Evolutionary conservation across 2,113 vertebrate genomes (phyloP), one percentile per base, ranked within the genome.

Genomic region (Etheostoma cragini): DNA sequence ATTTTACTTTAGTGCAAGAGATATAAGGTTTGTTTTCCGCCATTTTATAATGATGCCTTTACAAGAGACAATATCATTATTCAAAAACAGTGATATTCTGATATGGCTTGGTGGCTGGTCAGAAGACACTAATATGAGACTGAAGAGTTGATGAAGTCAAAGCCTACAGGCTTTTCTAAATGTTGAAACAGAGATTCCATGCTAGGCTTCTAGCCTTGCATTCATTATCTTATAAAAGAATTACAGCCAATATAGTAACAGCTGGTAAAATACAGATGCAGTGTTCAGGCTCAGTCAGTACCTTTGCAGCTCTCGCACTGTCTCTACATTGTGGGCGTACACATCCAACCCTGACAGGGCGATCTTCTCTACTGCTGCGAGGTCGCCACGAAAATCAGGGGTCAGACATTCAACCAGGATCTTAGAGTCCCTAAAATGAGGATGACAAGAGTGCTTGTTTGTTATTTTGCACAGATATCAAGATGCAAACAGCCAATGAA

Each of bases 381-480:
- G 95, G 83, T 99, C 96, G 0, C 98, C 98, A 42, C 97, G 94
- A 52, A 99, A 99, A 91, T 99, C 98, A 33, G 98, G 97, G 0
- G 98, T 99, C n/a, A 99, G 92, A 85, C 98, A 99, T 83, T 99
- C 98, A 19, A 99, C 96, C 60, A 99, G 88, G 82, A 99, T 97
- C 62, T 92, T 92, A 10, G 96, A 45, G 63, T 96, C 97, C 92
- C 98, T 99, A 47, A 69, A 0, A 62, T 24, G 26, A 38, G 68
- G 69, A 42, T 11, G 42, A 69, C 14, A 45, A 38, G 35, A 24
- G 12, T 15, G 15, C 13, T 6, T 15, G 11, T 46, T 68, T 14
- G 3, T 38, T 62, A 14, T 35, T 33, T 62, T 26, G 12, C 17
- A 8, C 16, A n/a, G 0, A 35, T 4, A 6, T 56, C 1, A n/a